phyloP scores from a whole-genome alignment of 2,888 invertebrate species.

The Apocheima hispidaria region DNA sequence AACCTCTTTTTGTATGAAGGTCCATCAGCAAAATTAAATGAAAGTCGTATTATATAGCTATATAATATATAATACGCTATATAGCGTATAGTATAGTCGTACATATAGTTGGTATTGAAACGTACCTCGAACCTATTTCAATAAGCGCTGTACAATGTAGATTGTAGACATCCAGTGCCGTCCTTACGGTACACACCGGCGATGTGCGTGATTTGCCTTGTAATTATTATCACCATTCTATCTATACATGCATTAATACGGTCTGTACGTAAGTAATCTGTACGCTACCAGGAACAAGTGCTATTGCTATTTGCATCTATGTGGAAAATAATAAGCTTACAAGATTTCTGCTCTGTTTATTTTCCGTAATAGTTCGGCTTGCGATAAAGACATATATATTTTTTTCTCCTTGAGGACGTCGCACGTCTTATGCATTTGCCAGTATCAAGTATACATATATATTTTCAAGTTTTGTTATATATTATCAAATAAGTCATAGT shows the following conservation, averaged over 20 bases:
- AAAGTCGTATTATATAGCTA: too few relatives aligned
- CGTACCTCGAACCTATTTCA: background rate
- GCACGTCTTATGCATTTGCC: too few relatives aligned
- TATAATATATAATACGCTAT: too few relatives aligned
- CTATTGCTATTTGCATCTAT: constrained; percentile 13
- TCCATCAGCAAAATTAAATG: background rate
- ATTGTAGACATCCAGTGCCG: constrained; percentile 10
- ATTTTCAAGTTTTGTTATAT: too few relatives aligned
- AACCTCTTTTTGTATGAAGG: too few relatives aligned
- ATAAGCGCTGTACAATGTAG: background rate
- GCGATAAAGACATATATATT: too few relatives aligned
- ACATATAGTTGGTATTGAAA: too few relatives aligned
- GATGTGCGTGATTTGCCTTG: constrained; percentile 37
- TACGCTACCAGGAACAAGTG: background rate
- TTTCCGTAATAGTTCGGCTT: too few relatives aligned
- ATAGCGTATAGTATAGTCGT: too few relatives aligned
- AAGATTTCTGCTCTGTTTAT: constrained; percentile 14
- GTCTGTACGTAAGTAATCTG: constrained; percentile 1
- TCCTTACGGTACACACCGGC: constrained; percentile 35
- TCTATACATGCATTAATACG: constrained; percentile 7
- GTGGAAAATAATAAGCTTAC: constrained; percentile 10
- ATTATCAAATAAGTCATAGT: too few relatives aligned
- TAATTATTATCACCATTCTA: constrained; percentile 24
- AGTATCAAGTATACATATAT: too few relatives aligned
- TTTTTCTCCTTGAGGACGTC: too few relatives aligned